phyloP scores from a whole-genome alignment of 2,113 vertebrate species.

The Eudyptes chrysolophus region DNA sequence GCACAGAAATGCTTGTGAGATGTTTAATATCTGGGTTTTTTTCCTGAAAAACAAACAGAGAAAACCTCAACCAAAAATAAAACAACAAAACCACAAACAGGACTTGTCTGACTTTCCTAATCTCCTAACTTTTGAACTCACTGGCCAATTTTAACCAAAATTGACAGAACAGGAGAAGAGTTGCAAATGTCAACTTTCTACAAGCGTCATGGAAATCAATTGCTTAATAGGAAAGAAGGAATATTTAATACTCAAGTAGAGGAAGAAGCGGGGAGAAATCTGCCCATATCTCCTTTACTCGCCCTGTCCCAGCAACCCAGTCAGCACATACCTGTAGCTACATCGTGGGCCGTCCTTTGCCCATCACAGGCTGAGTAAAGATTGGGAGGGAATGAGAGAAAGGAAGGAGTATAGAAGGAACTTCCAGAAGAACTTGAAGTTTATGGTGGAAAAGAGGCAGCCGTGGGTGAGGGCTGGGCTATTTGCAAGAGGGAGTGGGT shows the following conservation, averaged over 20 bases:
- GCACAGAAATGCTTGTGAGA: neutral
- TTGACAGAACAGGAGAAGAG: neutral
- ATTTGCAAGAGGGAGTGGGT: neutral
- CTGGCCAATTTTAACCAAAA: neutral
- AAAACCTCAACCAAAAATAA: neutral
- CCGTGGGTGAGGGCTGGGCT: rapidly evolving
- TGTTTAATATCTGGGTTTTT: neutral
- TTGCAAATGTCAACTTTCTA: neutral
- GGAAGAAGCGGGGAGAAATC: neutral
- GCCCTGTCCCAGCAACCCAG: neutral
- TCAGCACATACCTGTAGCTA: neutral
- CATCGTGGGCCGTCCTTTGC: neutral
- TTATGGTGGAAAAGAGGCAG: neutral
- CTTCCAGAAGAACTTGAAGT: neutral
- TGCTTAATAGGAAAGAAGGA: neutral
- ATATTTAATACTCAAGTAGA: neutral
- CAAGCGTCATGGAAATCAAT: neutral
- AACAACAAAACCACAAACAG: neutral
- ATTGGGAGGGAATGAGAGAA: neutral
- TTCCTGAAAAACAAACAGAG: neutral
- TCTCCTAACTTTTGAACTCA: neutral
- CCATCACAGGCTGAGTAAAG: neutral
- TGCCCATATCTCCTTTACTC: neutral
- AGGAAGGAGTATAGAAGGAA: neutral
- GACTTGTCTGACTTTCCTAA: neutral